Conservation (phyloP, 2,888 invertebrate genomes). For the Endomychus coccineus region DNA sequence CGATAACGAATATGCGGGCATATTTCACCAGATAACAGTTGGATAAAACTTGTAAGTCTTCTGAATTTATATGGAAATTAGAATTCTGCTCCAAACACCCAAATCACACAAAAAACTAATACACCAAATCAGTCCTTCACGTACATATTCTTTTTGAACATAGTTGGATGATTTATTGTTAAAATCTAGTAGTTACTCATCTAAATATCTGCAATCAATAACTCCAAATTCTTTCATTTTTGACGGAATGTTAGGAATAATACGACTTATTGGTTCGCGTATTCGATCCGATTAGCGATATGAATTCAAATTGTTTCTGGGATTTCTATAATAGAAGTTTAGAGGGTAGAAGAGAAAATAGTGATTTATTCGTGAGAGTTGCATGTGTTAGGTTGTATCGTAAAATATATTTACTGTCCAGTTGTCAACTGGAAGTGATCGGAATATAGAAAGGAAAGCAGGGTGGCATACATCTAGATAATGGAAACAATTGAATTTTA, state of each 20-base stretch:
- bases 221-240: too few species aligned
- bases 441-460: constrained; percentile 33
- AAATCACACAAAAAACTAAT: too few species aligned
- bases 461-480: constrained; percentile 35
- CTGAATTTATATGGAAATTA: constrained; percentile 13
- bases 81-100: not conserved
- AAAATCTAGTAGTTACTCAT: too few species aligned
- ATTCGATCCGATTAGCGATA: too few species aligned
- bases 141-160: too few species aligned
- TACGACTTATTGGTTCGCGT: too few species aligned
- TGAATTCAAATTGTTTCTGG: too few species aligned
- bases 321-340: too few species aligned
- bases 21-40: constrained; percentile 20
- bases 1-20: constrained; percentile 32
- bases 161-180: too few species aligned
- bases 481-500: constrained; percentile 40
- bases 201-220: too few species aligned
- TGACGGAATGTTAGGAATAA: too few species aligned
- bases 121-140: too few species aligned
- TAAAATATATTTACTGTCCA: constrained; percentile 34
- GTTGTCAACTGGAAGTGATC: constrained; percentile 32
- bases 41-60: constrained; percentile 13
- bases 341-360: constrained; percentile 13
- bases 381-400: constrained; percentile 19
- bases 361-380: constrained; percentile 20